Evolutionary conservation across 2,797 vertebrate genomes (phyloP).

Genomic region (Microhierax caerulescens): DNA sequence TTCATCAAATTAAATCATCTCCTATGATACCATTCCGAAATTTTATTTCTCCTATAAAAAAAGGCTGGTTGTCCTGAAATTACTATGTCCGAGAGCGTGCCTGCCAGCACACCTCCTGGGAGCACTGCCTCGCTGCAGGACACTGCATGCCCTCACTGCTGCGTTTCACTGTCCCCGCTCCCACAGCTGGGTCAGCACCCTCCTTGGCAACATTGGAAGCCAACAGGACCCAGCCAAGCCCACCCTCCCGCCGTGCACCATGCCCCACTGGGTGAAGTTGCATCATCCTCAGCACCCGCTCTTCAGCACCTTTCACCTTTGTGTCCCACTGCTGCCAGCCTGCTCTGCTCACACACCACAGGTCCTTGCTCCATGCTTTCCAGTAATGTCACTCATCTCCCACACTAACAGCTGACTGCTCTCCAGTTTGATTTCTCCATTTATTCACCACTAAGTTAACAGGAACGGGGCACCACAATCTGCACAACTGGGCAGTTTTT

Average conservation of each 20-base stretch:
- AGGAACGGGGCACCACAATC: background rate
- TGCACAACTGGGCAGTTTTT: background rate
- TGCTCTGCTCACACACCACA: background rate
- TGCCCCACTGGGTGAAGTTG: background rate
- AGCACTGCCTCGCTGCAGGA: background rate
- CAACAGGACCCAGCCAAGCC: background rate
- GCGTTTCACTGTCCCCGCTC: accelerated
- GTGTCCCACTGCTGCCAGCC: background rate
- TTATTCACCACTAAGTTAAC: background rate
- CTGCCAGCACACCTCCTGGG: background rate
- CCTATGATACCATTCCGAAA: accelerated
- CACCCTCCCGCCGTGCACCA: accelerated
- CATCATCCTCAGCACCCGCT: background rate
- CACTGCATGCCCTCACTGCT: accelerated
- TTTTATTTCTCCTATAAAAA: background rate
- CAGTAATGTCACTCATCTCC: background rate
- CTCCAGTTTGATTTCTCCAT: background rate
- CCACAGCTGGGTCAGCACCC: background rate
- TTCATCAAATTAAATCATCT: background rate
- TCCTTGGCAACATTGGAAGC: background rate
- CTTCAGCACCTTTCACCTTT: background rate
- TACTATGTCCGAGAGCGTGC: accelerated
- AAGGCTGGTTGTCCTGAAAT: background rate
- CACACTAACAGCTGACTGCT: background rate
- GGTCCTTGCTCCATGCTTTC: background rate